Evolutionary conservation across 2,888 invertebrate species (phyloP).

Genomic region (Drosophila subquinaria): DNA sequence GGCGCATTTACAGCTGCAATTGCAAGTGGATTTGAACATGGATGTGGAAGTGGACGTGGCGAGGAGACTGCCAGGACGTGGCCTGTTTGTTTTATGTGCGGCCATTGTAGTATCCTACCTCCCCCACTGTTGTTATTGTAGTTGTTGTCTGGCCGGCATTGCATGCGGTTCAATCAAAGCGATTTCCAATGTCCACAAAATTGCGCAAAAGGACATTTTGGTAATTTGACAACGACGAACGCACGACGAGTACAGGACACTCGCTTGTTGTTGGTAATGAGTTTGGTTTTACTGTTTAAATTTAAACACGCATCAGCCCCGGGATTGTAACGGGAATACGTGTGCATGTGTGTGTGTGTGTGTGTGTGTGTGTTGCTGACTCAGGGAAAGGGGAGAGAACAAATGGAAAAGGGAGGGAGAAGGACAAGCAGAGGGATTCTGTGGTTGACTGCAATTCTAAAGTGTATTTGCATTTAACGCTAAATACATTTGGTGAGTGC

Average conservation of each 20-base stretch:
- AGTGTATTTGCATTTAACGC: conserved; percentile 84
- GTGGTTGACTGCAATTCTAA: conserved; percentile 75
- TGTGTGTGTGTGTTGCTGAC: neutral
- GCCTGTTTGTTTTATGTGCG: conserved; percentile 80
- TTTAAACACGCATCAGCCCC: conserved; percentile 59
- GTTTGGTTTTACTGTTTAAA: conserved; percentile 82
- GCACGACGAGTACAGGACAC: conserved; percentile 35
- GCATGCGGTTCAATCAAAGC: conserved; percentile 82
- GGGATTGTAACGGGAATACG: conserved; percentile 22
- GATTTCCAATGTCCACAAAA: conserved; percentile 82
- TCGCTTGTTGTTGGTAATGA: conserved; percentile 78
- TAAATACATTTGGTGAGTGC: conserved; percentile 73
- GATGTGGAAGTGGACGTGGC: conserved; percentile 39
- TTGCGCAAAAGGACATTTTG: conserved; percentile 82
- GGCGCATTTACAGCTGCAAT: conserved; percentile 78
- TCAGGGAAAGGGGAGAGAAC: neutral
- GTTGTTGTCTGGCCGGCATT: conserved; percentile 52
- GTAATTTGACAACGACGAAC: conserved; percentile 75
- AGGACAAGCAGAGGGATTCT: conserved; percentile 13
- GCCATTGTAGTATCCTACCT: conserved; percentile 66
- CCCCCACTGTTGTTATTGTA: conserved; percentile 44
- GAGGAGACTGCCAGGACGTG: conserved; percentile 54
- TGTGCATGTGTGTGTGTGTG: conserved; percentile 1
- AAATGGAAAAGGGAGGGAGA: neutral
- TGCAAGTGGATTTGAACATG: conserved; percentile 68